Base-by-base conservation (phyloP, 2,113 vertebrate genomes). In the Saccopteryx bilineata region DNA sequence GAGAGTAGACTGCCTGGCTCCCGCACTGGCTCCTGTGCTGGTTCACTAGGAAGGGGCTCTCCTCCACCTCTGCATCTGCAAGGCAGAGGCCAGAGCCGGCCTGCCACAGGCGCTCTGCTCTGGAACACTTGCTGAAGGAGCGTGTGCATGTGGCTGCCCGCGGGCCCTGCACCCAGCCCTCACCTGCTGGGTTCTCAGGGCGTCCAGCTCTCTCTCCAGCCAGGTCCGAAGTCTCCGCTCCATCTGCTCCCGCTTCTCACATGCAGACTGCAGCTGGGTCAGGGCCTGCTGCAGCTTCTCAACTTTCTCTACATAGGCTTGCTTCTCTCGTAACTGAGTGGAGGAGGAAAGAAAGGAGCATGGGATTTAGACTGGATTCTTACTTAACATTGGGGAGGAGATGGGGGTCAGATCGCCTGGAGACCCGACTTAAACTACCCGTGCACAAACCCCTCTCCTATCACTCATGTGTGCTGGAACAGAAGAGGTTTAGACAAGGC, bases 161-260 rank as follows among this genome's bases (percentile, higher is more conserved):
- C 1, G 0, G 0, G 28, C n/a, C 39, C 15, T 13, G 6, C 3
- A 2, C 8, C 7, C 2, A 1, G 1, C 0, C 26, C 97, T 97
- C 91, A 99, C 99, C 99, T 99, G 99, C 97, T 99, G 99, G 78
- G 98, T 98, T 82, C 99, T 97, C 96, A 99, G 96, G 0, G 98
- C 98, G 54, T 99, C 99, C 97, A 99, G 98, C 97, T 99, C 99
- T 78, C 98, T 96, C 97, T 99, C 99, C 96, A 99, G 98, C 82
- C 99, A 98, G 0, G 98, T 99, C 39, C 99, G 99, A 90, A 99
- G 98, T 24, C 99, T 98, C 75, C 98, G 98, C 95, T 99, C 99
- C 98, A 99, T 98, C 98, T 99, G 99, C 96, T 99, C 99, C 33
- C 99, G 96, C 98, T 99, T 99, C 97, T 99, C 98, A 0, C 99